Percentiles rank a stretch among this genome's conserved stretches.
Conservation (phyloP, 2,888 invertebrate species). For the Caenorhabditis afra region DNA sequence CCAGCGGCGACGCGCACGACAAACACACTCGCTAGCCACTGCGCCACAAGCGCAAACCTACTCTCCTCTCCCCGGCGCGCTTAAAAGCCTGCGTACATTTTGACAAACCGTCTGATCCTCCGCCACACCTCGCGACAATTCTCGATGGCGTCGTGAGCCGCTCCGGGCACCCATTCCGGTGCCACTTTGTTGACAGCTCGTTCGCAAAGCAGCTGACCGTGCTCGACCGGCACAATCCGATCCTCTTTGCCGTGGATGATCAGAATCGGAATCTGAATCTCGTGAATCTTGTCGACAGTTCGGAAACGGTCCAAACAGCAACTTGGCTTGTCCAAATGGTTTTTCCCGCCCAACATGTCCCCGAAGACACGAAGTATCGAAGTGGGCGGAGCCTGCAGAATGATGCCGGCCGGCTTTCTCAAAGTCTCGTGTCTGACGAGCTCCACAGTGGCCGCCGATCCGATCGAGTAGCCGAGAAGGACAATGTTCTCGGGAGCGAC, state of each 20-base stretch:
- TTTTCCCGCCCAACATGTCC: slow-evolving; percentile 46
- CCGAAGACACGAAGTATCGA: slow-evolving; percentile 64
- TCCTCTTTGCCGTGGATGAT: slow-evolving; percentile 74
- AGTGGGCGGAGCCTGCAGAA: slow-evolving; percentile 71
- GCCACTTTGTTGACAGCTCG: slow-evolving; percentile 48
- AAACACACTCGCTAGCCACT: too few relatives aligned
- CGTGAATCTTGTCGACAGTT: slow-evolving; percentile 67
- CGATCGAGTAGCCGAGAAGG: slow-evolving; percentile 71
- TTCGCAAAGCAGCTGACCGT: slow-evolving; percentile 65
- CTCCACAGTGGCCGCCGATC: slow-evolving; percentile 68
- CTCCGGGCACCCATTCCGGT: slow-evolving; percentile 68
- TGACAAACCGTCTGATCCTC: slow-evolving; percentile 67
- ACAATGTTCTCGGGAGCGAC: slow-evolving; percentile 64
- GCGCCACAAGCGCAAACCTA: too few relatives aligned
- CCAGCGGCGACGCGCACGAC: too few relatives aligned
- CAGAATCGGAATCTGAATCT: slow-evolving; percentile 65
- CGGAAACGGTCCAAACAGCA: slow-evolving; percentile 67
- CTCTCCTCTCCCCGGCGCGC: too few relatives aligned
- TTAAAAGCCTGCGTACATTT: slow-evolving; percentile 41
- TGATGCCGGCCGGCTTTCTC: slow-evolving; percentile 59
- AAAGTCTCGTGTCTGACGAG: slow-evolving; percentile 23
- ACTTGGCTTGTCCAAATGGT: slow-evolving; percentile 41
- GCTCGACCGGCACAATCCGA: slow-evolving; percentile 67
- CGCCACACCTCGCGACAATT: slow-evolving; percentile 69
- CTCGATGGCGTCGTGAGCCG: slow-evolving; percentile 70